phyloP scores from a whole-genome alignment of 2,888 invertebrate species.

The Amblyjoppa proteus region DNA sequence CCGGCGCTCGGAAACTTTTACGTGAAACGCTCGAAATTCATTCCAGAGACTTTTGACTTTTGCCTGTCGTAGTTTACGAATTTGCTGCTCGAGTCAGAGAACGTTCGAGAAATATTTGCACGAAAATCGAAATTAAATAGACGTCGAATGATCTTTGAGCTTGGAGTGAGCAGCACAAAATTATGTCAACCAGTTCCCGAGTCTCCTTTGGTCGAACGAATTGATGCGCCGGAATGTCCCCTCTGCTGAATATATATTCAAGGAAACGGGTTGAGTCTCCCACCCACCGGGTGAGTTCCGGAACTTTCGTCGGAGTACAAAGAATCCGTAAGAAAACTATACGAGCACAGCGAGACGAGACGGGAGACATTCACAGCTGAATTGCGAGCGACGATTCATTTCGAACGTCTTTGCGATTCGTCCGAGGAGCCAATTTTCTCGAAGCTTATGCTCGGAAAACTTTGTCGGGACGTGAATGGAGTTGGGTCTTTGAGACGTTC shows the following conservation, averaged over 20 bases:
- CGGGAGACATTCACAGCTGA: slow-evolving; percentile 7
- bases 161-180: not conserved
- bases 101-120: not conserved
- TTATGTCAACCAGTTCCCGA: not conserved
- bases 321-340: slow-evolving; percentile 1
- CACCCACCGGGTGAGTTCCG: not conserved
- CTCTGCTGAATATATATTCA: not conserved
- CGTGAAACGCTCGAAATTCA: not conserved
- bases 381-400: slow-evolving; percentile 15
- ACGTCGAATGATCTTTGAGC: not conserved
- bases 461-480: not conserved
- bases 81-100: not conserved
- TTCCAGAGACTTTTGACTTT: not conserved
- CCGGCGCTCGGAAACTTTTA: not conserved
- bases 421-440: slow-evolving; percentile 3
- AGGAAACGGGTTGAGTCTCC: not conserved
- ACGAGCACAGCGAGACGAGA: not conserved
- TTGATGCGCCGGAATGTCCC: not conserved
- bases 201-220: slow-evolving; percentile 3
- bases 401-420: slow-evolving; percentile 2
- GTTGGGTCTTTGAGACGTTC: not conserved
- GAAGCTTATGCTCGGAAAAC: slow-evolving; percentile 11
- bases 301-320: not conserved
- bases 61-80: not conserved
- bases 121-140: not conserved